A percentile compares a stretch with the other conserved stretches of the same genome.
Conservation (phyloP, 1,140 invertebrate species). For the Drosophila baimaii region DNA sequence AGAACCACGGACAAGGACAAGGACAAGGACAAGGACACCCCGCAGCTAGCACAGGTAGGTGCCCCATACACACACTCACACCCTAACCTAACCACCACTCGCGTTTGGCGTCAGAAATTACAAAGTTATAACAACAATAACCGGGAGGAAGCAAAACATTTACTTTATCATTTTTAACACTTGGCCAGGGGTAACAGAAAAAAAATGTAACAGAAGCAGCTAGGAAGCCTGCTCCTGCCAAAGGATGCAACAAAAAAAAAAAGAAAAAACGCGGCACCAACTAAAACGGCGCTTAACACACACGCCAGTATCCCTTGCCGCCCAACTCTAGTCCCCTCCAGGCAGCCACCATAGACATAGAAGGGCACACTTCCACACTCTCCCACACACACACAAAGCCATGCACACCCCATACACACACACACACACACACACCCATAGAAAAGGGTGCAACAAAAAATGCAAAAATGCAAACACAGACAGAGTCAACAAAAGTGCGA, state of each 20-base stretch:
- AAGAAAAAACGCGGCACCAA: constrained; percentile 31
- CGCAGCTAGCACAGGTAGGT: constrained; percentile 13
- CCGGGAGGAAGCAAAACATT: constrained; percentile 68
- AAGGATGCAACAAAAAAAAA: constrained; percentile 35
- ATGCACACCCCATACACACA: constrained; percentile 1
- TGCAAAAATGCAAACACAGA: constrained; percentile 66
- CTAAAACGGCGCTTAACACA: constrained; percentile 75
- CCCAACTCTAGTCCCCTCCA: not conserved
- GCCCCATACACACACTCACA: not conserved
- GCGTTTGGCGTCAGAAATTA: constrained; percentile 63
- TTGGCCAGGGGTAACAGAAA: constrained; percentile 21
- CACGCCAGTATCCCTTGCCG: constrained; percentile 8
- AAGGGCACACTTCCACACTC: constrained; percentile 8
- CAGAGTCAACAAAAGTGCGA: constrained; percentile 72
- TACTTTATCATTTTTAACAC: constrained; percentile 78
- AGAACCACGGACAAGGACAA: too few relatives aligned
- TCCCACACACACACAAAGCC: not conserved
- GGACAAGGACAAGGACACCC: constrained; percentile 18
- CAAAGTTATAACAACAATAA: constrained; percentile 81
- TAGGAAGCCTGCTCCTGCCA: not conserved
- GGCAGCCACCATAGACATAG: constrained; percentile 47
- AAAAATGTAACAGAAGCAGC: not conserved
- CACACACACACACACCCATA: constrained; percentile 5
- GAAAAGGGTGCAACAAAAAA: constrained; percentile 38
- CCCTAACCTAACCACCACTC: not conserved